These are phyloP conservation scores for Halesus radiatus DNA, from an alignment of 1,140 invertebrate genomes.

Conservation along the genomic window DNA sequence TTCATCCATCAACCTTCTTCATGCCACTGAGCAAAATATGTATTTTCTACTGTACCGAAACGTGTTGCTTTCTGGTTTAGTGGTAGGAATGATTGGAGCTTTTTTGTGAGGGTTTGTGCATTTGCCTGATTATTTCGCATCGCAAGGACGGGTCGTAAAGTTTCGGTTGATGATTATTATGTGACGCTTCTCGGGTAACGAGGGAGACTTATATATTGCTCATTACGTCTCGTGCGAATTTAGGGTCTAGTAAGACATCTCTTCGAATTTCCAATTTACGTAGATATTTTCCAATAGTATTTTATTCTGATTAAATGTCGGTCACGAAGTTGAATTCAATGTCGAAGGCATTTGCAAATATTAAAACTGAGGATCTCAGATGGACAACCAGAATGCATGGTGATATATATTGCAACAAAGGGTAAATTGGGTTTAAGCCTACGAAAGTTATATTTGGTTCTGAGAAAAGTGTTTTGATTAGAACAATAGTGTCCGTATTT, in stretches of 20 bases:
- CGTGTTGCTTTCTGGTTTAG: background rate
- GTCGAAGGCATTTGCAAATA: too few relatives aligned
- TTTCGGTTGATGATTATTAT: slow-evolving; percentile 17
- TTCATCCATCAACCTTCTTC: background rate
- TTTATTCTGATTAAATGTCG: too few relatives aligned
- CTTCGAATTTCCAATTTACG: background rate
- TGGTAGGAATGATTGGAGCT: background rate
- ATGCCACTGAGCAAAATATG: background rate
- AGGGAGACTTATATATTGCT: slow-evolving; percentile 20
- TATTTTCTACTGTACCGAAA: too few relatives aligned
- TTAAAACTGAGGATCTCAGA: too few relatives aligned
- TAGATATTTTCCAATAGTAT: too few relatives aligned
- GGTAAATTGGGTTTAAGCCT: too few relatives aligned
- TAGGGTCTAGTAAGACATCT: background rate
- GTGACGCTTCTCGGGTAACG: slow-evolving; percentile 13
- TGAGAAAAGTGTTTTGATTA: too few relatives aligned
- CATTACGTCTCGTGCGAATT: background rate
- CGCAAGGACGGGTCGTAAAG: background rate
- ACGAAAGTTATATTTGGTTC: too few relatives aligned
- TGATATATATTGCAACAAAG: too few relatives aligned
- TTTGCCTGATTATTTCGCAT: background rate
- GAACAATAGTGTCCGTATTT: too few relatives aligned
- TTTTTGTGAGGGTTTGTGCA: background rate
- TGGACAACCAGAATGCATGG: too few relatives aligned
- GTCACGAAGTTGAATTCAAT: too few relatives aligned